A percentile compares a stretch with the other conserved stretches of the same genome.
phyloP scores from a whole-genome alignment of 2,113 vertebrate genomes.

The rat (Rattus norvegicus) region GRCr8 NC_086023.1:115334001-115334500 shows the following conservation, averaged over 20 bases:
- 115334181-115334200: background rate
- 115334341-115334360: background rate
- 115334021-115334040: background rate
- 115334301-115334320: background rate
- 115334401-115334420: background rate
- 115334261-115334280: background rate
- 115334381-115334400: background rate
- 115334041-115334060: background rate
- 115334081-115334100: background rate
- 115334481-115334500: background rate
- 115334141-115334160: background rate
- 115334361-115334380: background rate
- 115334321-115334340: background rate
- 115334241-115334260: background rate
- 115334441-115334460: background rate
- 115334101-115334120: background rate
- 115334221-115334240: background rate
- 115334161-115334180: background rate
- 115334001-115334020: background rate
- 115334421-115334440: background rate
- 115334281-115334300: background rate
- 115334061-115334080: conserved; percentile 5
- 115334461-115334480: background rate
- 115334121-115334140: background rate
- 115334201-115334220: conserved; percentile 8